These are phyloP conservation scores for Scaptomyza graminum DNA, from an alignment of 1,140 invertebrate genomes.

Conservation along the genomic window DNA sequence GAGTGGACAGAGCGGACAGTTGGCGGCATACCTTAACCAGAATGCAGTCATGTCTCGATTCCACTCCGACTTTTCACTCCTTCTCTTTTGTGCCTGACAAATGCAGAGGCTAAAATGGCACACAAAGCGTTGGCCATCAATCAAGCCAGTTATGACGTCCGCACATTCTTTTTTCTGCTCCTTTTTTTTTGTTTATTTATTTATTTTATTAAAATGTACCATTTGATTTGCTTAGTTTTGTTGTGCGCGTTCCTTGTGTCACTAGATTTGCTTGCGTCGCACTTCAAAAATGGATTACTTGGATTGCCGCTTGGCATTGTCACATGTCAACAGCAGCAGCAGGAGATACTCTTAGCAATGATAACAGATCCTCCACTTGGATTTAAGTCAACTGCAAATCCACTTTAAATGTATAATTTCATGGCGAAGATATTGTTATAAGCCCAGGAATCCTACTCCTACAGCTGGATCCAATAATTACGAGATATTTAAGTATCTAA, in stretches of 20 bases:
- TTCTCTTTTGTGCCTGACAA: conserved; percentile 47
- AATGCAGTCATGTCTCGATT: conserved; percentile 58
- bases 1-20: conserved; percentile 52
- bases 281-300: conserved; percentile 12
- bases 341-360: neutral
- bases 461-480: neutral
- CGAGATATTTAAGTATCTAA: no score
- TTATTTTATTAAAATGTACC: conserved; percentile 56
- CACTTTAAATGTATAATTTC: neutral
- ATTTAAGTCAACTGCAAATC: neutral
- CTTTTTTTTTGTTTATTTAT: conserved; percentile 22
- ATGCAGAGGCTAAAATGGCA: conserved; percentile 62
- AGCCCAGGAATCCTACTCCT: no score
- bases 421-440: neutral
- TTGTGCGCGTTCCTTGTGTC: conserved; percentile 14
- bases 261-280: conserved; percentile 29
- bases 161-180: conserved; percentile 41
- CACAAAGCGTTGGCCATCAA: conserved; percentile 72
- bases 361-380: neutral
- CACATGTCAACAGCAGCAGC: conserved; percentile 51
- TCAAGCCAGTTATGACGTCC: conserved; percentile 71
- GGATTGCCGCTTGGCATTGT: conserved; percentile 41
- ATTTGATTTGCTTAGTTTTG: conserved; percentile 56
- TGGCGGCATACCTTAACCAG: conserved; percentile 53
- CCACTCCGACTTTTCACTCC: neutral